Evolutionary conservation across 2,113 vertebrate genomes (phyloP), one percentile per base, ranked within the genome.

Genomic region (Podocnemis expansa): DNA sequence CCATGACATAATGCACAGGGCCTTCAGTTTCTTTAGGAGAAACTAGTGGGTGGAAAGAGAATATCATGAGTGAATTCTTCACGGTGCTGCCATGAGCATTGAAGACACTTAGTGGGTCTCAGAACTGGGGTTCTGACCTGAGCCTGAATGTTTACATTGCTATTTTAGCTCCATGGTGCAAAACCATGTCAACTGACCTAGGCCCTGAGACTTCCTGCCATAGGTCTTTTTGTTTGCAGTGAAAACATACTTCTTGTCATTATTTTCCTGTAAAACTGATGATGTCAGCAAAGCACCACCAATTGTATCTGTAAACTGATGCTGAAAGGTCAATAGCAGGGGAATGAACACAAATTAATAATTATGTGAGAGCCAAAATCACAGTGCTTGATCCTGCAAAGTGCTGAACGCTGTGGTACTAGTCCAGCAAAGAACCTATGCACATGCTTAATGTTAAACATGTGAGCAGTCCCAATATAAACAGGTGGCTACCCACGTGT

Each of bases 41-140:
- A 29, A 29, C 29, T 12, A 58, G 27, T 58, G 29, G 56, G 11
- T 96, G 92, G 96, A 96, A 96, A 94, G 84, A 87, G 85, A 96
- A 90, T 95, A 92, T 85, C 82, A 90, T 91, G 93, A 97, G 38
- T 78, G 83, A 96, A 82, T 70, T 55, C 94, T 96, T 96, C 63
- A 82, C 80, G 92, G 91, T 43, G 58, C 87, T 10, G 92, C 91
- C 94, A 95, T 92, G 89, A 96, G 95, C 93, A 84, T 89, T 96
- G 2, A 0, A 84, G 94, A 78, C 85, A 87, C 51, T 13, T 51
- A 51, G 14, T 52, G 51, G 14, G 13, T 52, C 51, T 52, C 13
- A 52, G 51, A 52, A 16, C 51, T 16, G 5, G 14, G 3, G 51
- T 16, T 52, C 51, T 52, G 5, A 16, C 51, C 51, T 52, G 51